Percentiles rank a stretch among this genome's conserved stretches.
Evolutionary conservation across 1,140 invertebrate species (phyloP).

Genomic region (Coptotermes formosanus): DNA sequence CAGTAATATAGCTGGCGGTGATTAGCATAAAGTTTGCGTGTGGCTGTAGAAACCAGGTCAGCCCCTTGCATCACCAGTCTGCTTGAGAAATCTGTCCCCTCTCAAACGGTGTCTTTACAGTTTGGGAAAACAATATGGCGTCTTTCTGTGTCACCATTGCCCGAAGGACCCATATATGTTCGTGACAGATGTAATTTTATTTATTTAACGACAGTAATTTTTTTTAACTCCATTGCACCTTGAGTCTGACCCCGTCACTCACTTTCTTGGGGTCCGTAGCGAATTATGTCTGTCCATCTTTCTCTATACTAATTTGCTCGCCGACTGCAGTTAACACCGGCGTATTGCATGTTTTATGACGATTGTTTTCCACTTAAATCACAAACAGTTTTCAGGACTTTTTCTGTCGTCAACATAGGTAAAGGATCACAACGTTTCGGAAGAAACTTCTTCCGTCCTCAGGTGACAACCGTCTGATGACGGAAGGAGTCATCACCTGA

Average conservation of each 20-base stretch:
- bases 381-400: no score
- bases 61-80: background rate
- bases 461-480: no score
- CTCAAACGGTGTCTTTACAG: background rate
- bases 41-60: background rate
- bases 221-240: background rate
- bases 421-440: no score
- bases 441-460: no score
- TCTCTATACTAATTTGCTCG: no score
- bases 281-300: no score
- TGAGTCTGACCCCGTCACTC: background rate
- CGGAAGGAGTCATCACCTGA: no score
- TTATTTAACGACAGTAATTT: background rate
- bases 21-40: background rate
- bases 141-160: background rate
- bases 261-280: no score
- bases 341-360: no score
- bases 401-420: no score
- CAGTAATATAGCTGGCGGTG: background rate
- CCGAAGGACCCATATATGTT: background rate
- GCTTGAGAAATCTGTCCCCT: background rate
- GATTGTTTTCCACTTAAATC: no score
- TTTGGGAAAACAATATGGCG: background rate
- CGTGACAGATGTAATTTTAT: background rate
- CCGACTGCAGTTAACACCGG: no score